Evolutionary conservation across 2,888 invertebrate genomes (phyloP).

Genomic region (Itoplectis maculator): DNA sequence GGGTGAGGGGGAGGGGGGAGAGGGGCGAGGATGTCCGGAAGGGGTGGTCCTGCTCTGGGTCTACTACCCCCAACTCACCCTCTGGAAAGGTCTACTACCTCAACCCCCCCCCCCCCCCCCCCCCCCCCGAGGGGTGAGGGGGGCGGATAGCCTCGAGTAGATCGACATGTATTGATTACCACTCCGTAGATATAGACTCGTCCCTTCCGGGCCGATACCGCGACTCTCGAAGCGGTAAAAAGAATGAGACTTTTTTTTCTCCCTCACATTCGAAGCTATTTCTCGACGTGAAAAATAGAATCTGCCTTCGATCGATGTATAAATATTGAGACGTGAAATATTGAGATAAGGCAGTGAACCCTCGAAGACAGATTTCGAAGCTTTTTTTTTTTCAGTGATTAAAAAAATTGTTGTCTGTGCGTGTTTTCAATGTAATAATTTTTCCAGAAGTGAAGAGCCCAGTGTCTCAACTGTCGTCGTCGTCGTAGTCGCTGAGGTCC

Average conservation of each 20-base stretch:
- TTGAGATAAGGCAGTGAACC: background rate
- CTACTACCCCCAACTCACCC: too few relatives aligned
- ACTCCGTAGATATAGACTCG: conserved; percentile 67
- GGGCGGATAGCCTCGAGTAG: conserved; percentile 67
- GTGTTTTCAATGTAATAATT: too few relatives aligned
- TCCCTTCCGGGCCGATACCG: conserved; percentile 62
- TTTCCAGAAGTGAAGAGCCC: conserved; percentile 35
- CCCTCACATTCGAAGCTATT: conserved; percentile 15
- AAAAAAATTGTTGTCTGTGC: too few relatives aligned
- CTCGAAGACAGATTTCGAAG: too few relatives aligned
- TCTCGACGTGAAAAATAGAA: background rate
- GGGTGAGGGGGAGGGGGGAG: conserved; percentile 36
- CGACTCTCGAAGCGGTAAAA: conserved; percentile 28
- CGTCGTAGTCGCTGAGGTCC: conserved; percentile 26
- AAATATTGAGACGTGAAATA: background rate
- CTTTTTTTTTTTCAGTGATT: too few relatives aligned
- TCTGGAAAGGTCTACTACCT: too few relatives aligned
- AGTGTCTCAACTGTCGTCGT: conserved; percentile 24
- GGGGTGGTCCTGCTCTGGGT: conserved; percentile 61
- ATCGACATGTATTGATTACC: conserved; percentile 79
- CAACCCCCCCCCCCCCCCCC: too few relatives aligned
- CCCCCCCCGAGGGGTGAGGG: background rate
- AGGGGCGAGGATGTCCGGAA: conserved; percentile 52
- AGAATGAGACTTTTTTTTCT: conserved; percentile 55
- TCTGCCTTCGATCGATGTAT: background rate